These are phyloP conservation scores for Gymnothorax javanicus DNA, from an alignment of 2,797 vertebrate genomes.

Conservation along the genomic window DNA sequence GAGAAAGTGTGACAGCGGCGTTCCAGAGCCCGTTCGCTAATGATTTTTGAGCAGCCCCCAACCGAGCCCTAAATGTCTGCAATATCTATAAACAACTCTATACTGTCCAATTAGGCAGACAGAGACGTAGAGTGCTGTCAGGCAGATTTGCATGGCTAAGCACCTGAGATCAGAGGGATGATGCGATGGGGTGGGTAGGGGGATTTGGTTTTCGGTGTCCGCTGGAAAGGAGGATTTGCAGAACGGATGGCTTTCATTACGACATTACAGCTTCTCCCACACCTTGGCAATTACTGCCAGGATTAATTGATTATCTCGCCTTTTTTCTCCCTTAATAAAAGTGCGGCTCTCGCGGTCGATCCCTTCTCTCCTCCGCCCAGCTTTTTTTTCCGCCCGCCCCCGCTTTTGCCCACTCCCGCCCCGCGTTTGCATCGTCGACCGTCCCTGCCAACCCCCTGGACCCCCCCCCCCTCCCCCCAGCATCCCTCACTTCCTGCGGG, in stretches of 20 bases:
- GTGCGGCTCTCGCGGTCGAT: slow-evolving; percentile 60
- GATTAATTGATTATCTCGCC: slow-evolving; percentile 96
- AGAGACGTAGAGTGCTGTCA: slow-evolving; percentile 96
- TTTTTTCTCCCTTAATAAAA: slow-evolving; percentile 79
- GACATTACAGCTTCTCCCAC: slow-evolving; percentile 85
- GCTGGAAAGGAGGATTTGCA: slow-evolving; percentile 77
- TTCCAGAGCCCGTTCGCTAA: slow-evolving; percentile 91
- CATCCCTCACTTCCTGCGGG: slow-evolving; percentile 44
- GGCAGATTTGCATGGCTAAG: slow-evolving; percentile 98
- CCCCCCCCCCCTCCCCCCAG: slow-evolving; percentile 21
- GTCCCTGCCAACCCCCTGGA: slow-evolving; percentile 30
- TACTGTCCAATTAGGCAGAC: slow-evolving; percentile 98
- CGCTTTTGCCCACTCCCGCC: slow-evolving; percentile 15
- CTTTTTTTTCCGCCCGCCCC: slow-evolving; percentile 52
- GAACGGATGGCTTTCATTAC: slow-evolving; percentile 97
- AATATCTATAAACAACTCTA: slow-evolving; percentile 99
- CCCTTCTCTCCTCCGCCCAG: slow-evolving; percentile 43
- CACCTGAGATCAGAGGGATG: slow-evolving; percentile 91
- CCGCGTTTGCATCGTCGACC: slow-evolving; percentile 48
- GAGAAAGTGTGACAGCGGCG: slow-evolving; percentile 83
- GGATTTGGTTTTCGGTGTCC: slow-evolving; percentile 67
- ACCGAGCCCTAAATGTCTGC: slow-evolving; percentile 95
- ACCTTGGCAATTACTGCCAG: slow-evolving; percentile 98
- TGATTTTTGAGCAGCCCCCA: slow-evolving; percentile 96
- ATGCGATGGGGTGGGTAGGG: slow-evolving; percentile 76